Evolutionary conservation across 2,797 vertebrate genomes (phyloP), one percentile per base, ranked within the genome.

Genomic region (Nothura maculosa): DNA sequence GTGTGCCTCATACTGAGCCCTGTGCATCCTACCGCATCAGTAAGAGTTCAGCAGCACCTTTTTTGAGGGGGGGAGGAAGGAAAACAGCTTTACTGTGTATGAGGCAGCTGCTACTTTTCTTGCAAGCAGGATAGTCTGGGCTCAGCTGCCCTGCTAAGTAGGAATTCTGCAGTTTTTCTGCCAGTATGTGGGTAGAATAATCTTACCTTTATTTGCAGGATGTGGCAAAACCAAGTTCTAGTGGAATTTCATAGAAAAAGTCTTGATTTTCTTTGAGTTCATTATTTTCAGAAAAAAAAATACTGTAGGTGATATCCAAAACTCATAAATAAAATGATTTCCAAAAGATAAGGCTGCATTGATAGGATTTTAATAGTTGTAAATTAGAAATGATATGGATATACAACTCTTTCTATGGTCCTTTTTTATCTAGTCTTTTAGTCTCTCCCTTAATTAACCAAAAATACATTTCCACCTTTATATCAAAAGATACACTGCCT

Each of bases 241-340:
- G 17, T 66, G n/a, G 28, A 34, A 47, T 83, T 87, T 90, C 54
- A 21, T 87, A 18, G 42, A 89, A 61, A 81, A 85, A 90, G 12
- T 43, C 17, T 52, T 72, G 3, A 12, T 62, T 86, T 84, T 74
- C 28, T 52, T 79, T 76, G 12, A 57, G 55, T 79, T 83, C 57
- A 27, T 12, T 70, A 48, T 22, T 20, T 63, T 67, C 63, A 45
- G 22, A 24, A 57, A 32, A 67, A 81, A 84, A 69, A 45, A 2
- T 24, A 45, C 21, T 52, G 73, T 20, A 45, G 9, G 18, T 28
- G 57, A 20, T 47, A 24, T 82, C 9, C 52, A 62, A 40, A 74
- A 72, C 79, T 76, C 48, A 19, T 76, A 67, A 32, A 79, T 32
- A 40, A 60, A 77, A 40, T 32, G 9, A 7, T 38, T 79, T 88